Evolutionary conservation across 2,113 vertebrate species (phyloP).

Genomic region (Ceuthmochares aereus): DNA sequence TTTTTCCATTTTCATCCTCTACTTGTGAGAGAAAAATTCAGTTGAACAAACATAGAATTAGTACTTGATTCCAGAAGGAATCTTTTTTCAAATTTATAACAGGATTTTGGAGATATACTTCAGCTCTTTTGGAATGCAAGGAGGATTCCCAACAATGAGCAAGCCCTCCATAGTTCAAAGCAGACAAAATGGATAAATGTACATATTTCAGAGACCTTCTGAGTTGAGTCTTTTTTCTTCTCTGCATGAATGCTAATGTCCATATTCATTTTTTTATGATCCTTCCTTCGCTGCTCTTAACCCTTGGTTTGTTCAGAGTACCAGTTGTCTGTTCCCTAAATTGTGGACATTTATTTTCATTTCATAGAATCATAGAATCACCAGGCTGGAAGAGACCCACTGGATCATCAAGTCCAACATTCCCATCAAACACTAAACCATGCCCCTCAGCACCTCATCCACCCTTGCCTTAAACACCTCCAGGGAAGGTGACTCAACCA

Average conservation of each 20-base stretch:
- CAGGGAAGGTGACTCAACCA: too few species aligned
- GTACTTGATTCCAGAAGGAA: background rate
- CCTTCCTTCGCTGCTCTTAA: background rate
- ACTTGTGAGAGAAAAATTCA: background rate
- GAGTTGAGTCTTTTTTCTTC: background rate
- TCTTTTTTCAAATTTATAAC: background rate
- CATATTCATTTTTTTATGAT: background rate
- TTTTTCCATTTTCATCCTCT: background rate
- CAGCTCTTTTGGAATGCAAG: background rate
- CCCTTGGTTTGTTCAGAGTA: background rate
- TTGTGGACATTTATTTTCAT: background rate
- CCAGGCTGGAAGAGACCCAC: too few species aligned
- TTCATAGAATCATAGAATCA: too few species aligned
- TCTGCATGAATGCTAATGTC: background rate
- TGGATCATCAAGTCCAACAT: too few species aligned
- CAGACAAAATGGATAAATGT: background rate
- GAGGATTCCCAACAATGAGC: fast-evolving
- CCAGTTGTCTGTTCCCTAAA: background rate
- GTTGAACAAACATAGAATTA: background rate
- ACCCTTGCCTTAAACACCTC: too few species aligned
- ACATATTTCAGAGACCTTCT: background rate
- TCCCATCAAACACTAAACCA: too few species aligned
- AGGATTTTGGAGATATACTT: background rate
- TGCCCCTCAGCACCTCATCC: too few species aligned
- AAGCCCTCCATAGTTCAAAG: background rate